Conservation (phyloP, 2,797 vertebrate genomes). For the Emys orbicularis region DNA sequence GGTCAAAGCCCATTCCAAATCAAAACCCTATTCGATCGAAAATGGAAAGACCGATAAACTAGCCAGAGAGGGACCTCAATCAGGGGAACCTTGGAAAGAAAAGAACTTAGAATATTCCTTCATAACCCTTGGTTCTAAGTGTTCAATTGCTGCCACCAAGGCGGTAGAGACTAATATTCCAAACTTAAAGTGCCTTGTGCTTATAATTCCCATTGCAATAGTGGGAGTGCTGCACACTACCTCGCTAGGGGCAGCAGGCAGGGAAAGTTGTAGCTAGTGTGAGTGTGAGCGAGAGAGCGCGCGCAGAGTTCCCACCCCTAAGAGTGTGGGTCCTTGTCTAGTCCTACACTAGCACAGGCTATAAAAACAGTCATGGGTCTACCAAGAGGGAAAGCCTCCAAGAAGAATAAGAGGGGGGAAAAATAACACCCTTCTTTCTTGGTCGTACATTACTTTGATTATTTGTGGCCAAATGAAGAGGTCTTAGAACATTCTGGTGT, state of each 20-base stretch:
- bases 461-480: accelerated
- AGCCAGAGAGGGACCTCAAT: too few relatives aligned
- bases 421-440: neutral
- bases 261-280: neutral
- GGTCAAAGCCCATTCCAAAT: too few relatives aligned
- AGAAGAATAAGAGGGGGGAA: neutral
- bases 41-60: too few relatives aligned
- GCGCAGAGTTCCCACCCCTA: neutral
- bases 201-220: neutral
- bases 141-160: too few relatives aligned
- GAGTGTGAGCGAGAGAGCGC: too few relatives aligned
- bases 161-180: too few relatives aligned
- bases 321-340: neutral
- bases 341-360: neutral
- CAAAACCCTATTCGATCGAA: too few relatives aligned
- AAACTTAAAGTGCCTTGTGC: neutral
- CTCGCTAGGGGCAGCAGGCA: too few relatives aligned
- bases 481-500: neutral
- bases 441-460: accelerated
- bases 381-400: neutral
- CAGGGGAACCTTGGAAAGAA: too few relatives aligned
- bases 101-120: too few relatives aligned
- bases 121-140: too few relatives aligned
- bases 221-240: neutral
- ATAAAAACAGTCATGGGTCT: neutral